phyloP scores from a whole-genome alignment of 2,797 vertebrate genomes.

The Pseudocheirus occidentalis region DNA sequence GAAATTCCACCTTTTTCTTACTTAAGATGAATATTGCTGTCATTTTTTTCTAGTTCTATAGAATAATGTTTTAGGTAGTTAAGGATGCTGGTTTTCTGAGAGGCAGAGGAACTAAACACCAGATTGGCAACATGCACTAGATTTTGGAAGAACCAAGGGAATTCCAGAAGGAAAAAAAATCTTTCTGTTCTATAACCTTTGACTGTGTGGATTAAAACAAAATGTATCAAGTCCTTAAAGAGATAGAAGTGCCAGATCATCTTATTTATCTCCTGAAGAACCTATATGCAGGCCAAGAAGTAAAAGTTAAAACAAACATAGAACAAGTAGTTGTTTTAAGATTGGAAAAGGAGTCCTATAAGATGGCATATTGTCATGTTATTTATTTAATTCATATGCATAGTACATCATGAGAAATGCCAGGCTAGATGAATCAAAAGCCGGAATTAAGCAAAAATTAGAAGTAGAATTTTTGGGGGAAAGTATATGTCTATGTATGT shows the following conservation, averaged over 20 bases:
- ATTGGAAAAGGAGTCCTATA: not conserved
- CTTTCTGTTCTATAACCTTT: not conserved
- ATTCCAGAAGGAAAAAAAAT: not conserved
- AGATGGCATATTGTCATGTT: not conserved
- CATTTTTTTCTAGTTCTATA: too few species aligned
- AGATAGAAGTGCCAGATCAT: not conserved
- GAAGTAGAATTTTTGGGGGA: too few species aligned
- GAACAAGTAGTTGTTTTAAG: not conserved
- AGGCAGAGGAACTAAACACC: not conserved
- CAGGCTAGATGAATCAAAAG: not conserved
- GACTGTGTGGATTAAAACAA: not conserved
- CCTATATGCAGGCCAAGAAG: not conserved
- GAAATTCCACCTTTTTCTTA: too few species aligned
- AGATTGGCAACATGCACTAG: not conserved
- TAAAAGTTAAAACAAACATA: not conserved
- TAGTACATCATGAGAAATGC: too few species aligned
- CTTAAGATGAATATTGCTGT: too few species aligned
- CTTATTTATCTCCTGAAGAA: not conserved
- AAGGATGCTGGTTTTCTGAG: not conserved
- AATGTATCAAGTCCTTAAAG: not conserved
- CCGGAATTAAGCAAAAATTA: not conserved
- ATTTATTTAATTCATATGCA: too few species aligned
- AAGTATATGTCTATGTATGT: too few species aligned
- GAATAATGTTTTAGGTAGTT: too few species aligned
- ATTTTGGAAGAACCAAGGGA: not conserved